These are phyloP conservation scores for Perca schrenkii DNA, from an alignment of 2,113 vertebrate species.

Conservation along the genomic window DNA sequence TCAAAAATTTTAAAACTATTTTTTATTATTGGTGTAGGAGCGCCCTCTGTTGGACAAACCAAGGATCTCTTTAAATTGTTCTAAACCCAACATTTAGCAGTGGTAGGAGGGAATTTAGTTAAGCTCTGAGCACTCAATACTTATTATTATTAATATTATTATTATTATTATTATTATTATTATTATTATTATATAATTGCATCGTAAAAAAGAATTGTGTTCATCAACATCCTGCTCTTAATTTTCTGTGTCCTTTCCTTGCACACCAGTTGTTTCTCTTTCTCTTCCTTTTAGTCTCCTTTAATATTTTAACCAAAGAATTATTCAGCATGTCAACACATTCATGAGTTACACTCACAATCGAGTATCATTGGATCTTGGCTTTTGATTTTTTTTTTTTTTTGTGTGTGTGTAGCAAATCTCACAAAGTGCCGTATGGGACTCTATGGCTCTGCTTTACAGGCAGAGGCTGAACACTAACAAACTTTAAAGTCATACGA, in stretches of 20 bases:
- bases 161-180: no score
- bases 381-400: not conserved
- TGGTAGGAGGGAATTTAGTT: not conserved
- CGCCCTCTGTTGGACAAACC: conserved; percentile 42
- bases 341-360: not conserved
- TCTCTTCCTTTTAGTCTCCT: not conserved
- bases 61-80: not conserved
- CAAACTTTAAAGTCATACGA: not conserved
- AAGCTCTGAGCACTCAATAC: not conserved
- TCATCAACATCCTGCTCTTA: not conserved
- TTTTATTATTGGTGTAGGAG: conserved; percentile 4
- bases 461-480: not conserved
- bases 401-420: no score
- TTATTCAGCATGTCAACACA: not conserved
- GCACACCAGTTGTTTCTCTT: not conserved
- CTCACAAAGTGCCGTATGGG: not conserved
- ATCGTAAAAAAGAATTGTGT: not conserved
- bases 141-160: no score
- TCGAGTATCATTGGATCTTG: not conserved
- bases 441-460: not conserved
- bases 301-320: not conserved
- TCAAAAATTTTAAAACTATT: no score
- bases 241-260: not conserved
- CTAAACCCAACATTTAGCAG: not conserved
- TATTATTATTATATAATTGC: not conserved